Evolutionary conservation across 2,797 vertebrate species (phyloP).

Genomic region (Trichosurus vulpecula): DNA sequence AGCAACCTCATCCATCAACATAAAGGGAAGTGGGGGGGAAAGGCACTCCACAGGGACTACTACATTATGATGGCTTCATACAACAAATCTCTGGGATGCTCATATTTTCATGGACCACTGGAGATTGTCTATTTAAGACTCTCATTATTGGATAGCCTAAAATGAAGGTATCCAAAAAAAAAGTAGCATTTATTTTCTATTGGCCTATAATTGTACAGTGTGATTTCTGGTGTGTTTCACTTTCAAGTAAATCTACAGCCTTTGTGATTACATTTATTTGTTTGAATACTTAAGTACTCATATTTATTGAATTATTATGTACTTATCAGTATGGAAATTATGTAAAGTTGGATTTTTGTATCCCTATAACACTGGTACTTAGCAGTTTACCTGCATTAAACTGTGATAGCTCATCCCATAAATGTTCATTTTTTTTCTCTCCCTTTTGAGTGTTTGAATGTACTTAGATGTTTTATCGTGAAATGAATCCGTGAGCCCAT

Average conservation of each 20-base stretch:
- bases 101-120: no score
- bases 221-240: background rate
- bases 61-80: no score
- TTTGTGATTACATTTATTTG: background rate
- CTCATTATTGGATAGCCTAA: no score
- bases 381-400: background rate
- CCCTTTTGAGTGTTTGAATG: background rate
- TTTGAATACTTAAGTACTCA: background rate
- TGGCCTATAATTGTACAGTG: no score
- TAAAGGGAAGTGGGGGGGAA: no score
- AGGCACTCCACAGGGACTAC: no score
- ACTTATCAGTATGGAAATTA: background rate
- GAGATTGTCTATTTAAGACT: no score
- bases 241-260: no score
- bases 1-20: no score
- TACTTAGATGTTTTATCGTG: background rate
- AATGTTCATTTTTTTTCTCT: background rate
- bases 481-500: background rate
- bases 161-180: no score
- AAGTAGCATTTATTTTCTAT: no score
- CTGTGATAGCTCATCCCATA: background rate
- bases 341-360: background rate
- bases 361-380: background rate
- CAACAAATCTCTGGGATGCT: no score
- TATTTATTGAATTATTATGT: background rate